phyloP scores from a whole-genome alignment of 1,140 invertebrate species.

The Aphelenchoides fujianensis region DNA sequence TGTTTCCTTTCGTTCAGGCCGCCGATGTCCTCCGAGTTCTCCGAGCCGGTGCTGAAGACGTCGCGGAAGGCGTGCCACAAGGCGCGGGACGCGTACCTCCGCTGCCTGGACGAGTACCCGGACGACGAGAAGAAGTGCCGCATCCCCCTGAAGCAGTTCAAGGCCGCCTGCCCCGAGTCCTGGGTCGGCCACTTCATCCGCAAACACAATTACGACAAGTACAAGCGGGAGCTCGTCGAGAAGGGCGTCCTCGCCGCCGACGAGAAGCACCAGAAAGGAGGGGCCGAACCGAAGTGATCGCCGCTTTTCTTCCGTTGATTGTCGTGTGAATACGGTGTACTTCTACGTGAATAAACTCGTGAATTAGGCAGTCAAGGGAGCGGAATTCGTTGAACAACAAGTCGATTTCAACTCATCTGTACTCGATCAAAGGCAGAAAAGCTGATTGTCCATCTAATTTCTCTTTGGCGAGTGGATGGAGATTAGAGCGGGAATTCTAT shows the following conservation, averaged over 20 bases:
- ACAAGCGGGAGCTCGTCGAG: constrained; percentile 14
- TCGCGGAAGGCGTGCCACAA: constrained; percentile 25
- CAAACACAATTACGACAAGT: constrained; percentile 25
- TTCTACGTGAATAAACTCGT: neutral
- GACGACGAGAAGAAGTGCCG: constrained; percentile 27
- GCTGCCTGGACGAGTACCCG: constrained; percentile 20
- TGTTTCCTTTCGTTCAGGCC: no score
- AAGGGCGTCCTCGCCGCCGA: constrained; percentile 13
- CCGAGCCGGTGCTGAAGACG: constrained; percentile 24
- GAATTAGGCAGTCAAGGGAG: neutral
- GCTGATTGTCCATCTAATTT: no score
- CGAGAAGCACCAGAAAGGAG: constrained; percentile 10
- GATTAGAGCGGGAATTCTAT: no score
- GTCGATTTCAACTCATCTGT: no score
- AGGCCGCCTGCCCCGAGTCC: constrained; percentile 16
- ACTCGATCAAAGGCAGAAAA: no score
- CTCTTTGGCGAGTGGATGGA: no score
- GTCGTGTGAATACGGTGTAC: no score
- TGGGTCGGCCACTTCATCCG: constrained; percentile 28
- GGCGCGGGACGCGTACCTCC: constrained; percentile 24
- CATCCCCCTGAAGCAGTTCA: neutral
- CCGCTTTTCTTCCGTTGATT: no score
- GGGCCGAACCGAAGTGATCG: neutral
- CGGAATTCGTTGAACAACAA: no score
- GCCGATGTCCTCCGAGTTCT: no score